Base-by-base conservation (phyloP, 2,888 invertebrate genomes). In the Thyatira batis region DNA sequence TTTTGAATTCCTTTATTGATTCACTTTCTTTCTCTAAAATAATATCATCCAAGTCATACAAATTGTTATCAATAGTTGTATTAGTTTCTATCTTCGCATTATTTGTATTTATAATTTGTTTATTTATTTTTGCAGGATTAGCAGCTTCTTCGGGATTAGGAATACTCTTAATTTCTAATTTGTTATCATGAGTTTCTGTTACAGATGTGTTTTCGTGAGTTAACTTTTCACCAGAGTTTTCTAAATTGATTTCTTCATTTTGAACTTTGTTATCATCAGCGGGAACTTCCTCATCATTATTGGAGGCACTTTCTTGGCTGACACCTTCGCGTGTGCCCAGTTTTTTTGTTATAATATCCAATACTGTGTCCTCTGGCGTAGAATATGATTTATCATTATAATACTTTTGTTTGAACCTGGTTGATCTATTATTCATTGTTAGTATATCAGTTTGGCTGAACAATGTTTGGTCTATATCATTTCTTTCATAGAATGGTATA, bases 401-500 rank as follows among this genome's bases (percentile, higher is more conserved):
- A 71, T 89, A 91, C 64, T 88, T 90, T 60, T 84, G 78, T 77
- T 87, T 90, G 60, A 78, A 89, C 61, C 82, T 89, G 2, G 72
- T 80, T 3, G 90, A 80, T 63, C 86, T 83, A 45, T 83, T 85
- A 44, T 85, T 80, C 92, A 92, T 92, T 53, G 64, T 84, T 3
- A 80, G 59, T 20, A 87, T 69, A 52, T 92, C 92, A 43, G 69
- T 78, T 73, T 87, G 80, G 57, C 66, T 83, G 52, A 92, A 92
- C 28, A 80, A 57, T 0, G 69, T 60, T 55, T 67, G 65, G 17
- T 89, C 80, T 50, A 92, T 75, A 21, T 67, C 62, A 65, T 88
- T 92, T 67, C 92, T 79, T 74, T 90, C 82, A 63, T 86, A 82
- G 63, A 92, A 92, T 39, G 92, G 89, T 62, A 92, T 77, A 3